Evolutionary conservation across 2,888 invertebrate genomes (phyloP), one percentile per base, ranked within the genome.

Genomic region (Brenthis hecate): DNA sequence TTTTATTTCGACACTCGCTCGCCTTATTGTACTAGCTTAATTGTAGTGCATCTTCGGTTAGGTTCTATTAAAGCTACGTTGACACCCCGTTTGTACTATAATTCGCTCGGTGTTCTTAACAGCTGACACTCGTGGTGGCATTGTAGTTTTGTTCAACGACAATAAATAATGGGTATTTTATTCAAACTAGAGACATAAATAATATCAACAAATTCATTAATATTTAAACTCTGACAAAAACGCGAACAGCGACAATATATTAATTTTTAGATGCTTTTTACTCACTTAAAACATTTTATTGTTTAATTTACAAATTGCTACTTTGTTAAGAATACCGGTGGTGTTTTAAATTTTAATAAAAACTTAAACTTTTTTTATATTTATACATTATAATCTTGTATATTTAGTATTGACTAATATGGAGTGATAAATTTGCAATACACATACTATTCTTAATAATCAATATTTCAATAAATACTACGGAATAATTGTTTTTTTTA

Each of bases 1-100:
- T 91, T 71, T 91, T 89, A 88, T 90, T 89, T 85, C 80, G 79
- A 85, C 83, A 83, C 81, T 84, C 82, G 79, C 80, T 81, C 78
- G 79, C 81, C 79, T 85, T 85, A 81, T 84, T 85, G 81, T 86
- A 81, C 82, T 85, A 81, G 83, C 83, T 86, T 85, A 85, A 87
- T 86, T 86, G 85, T 81, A 77, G 73, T 74, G 74, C 70, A 74
- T 73, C 74, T 74, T 73, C 68, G 60, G 66, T 68, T 65, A 56
- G 73, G 68, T 72, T 73, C 72, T 72, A 67, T 70, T 72, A 64
- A 56, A 67, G 61, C 66, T 61, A 48, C 36, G 62, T 53, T 64
- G 54, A 61, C 64, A 63, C 65, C 66, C 53, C 71, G 71, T 65
- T 70, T 71, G 61, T 65, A 58, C 57, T 54, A 54, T 65, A 60